phyloP scores from a whole-genome alignment of 2,113 vertebrate species.

The Amblyornis subalaris region DNA sequence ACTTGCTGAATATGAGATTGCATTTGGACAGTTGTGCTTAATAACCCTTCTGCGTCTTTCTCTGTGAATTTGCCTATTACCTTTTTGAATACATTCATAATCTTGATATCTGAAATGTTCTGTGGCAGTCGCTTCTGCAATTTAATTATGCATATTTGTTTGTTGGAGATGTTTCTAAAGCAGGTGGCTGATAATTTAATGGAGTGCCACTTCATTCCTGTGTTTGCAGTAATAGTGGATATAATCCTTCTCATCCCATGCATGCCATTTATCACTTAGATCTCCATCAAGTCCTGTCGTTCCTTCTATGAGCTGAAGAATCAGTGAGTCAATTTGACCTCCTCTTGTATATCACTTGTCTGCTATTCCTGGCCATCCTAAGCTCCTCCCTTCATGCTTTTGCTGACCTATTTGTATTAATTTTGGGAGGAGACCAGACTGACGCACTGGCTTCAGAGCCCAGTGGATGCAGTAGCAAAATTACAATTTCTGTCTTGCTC shows the following conservation, averaged over 20 bases:
- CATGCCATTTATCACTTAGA: not conserved
- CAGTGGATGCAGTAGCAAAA: not conserved
- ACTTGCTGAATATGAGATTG: not conserved
- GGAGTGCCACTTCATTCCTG: constrained; percentile 7
- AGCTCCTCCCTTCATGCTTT: not conserved
- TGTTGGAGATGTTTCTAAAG: constrained; percentile 18
- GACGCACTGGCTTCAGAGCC: rapidly evolving
- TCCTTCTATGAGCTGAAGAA: not conserved
- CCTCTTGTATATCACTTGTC: not conserved
- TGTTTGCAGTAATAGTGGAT: not conserved
- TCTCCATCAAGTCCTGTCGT: not conserved
- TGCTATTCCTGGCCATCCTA: not conserved
- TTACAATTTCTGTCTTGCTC: not conserved
- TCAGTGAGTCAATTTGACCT: not conserved
- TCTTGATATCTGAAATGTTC: not conserved
- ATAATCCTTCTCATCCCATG: not conserved
- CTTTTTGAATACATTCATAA: not conserved
- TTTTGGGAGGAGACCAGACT: not conserved
- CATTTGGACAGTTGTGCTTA: not conserved
- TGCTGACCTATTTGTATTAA: not conserved
- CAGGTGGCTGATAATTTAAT: constrained; percentile 5
- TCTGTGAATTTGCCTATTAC: not conserved
- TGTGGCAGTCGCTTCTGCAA: not conserved
- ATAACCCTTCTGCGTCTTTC: not conserved
- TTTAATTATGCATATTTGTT: constrained; percentile 16